Evolutionary conservation across 1,140 invertebrate genomes (phyloP), one percentile per base, ranked within the genome.

Genomic region (Parasteatoda tepidariorum): DNA sequence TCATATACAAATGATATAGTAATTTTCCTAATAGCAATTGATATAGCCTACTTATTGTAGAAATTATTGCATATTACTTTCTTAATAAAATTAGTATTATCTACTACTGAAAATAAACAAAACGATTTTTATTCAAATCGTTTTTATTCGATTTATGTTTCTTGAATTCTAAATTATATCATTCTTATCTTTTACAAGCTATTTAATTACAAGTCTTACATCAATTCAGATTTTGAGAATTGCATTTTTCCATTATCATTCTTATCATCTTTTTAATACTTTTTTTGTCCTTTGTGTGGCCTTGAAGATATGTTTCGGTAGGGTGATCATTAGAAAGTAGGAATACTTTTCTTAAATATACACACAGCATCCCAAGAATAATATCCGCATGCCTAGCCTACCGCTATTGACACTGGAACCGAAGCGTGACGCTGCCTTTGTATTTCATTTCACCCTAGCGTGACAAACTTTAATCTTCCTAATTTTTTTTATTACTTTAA

Each of bases 301-400:
- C 78, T 82, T 82, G 78, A 71, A 82, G 30, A 41, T 82, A 11
- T 33, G 78, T 82, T 30, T 82, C 78, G 78, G 31, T 82, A 67
- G 24, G 57, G 3, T 82, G 54, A 59, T 31, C 78, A 48, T 68
- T 48, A n/a, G 71, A 48, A 67, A 68, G 78, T 55, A 24, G 31
- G 6, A 26, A 68, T 57, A 30, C 9, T 18, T 4, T 9, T 48
- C 38, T 48, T 48, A 18, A 48, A 48, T 48, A 48, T n/a, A n/a
- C n/a, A n/a, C n/a, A n/a, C n/a, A n/a, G 38, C 9, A 13, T 48
- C 38, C 38, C 18, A 18, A 26, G 59, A 55, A 68, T 57, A 57
- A 48, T 79, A 79, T 79, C 76, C 76, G 76, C 76, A 68, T 79
- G 54, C 64, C 28, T 66, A 30, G 62, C 28, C n/a, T 68, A 34